Evolutionary conservation across 2,797 vertebrate genomes (phyloP), one percentile per base, ranked within the genome.

Genomic region (Lagodon rhomboides): DNA sequence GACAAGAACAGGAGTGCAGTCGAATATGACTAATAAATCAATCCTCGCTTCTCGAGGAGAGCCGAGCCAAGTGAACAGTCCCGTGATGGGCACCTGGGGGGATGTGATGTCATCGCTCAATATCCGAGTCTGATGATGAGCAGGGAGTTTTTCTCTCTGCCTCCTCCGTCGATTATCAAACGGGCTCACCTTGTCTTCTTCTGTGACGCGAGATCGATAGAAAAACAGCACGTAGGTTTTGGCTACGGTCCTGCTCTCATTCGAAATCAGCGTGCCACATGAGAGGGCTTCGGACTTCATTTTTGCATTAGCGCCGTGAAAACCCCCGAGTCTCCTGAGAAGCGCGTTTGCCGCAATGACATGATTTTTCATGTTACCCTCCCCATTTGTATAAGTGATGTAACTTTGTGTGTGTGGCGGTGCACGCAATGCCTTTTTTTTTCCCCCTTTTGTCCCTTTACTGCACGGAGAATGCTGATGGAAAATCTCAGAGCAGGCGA

Each of bases 401-500:
- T 77, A 90, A 94, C 84, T 85, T 92, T 91, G 92, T 91, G 92
- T 91, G 92, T 92, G 89, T 91, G 90, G 84, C 90, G 85, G 81
- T 65, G 72, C 64, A 87, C 85, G 92, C 96, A 95, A 96, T 96
- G 93, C 94, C 95, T 94, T 95, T 94, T 91, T 38, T 8, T 38
- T 38, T 38, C 9, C 9, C 34, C 9, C 9, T 58, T 27, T 89
- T 86, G 89, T 91, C 89, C 72, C 44, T 93, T 93, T 91, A 81
- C 87, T 77, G 87, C 92, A 84, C 86, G 64, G 79, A 86, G 91
- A 85, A 85, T 85, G 83, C 92, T 89, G 90, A 93, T 91, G 94
- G 95, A 95, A 95, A 96, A 94, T 93, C 89, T 90, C 88, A 85
- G 10, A 88, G 93, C 93, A 93, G 93, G 90, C 80, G 90, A 92